Conservation (phyloP, 2,888 invertebrate genomes). For the Halocaridina rubra region DNA sequence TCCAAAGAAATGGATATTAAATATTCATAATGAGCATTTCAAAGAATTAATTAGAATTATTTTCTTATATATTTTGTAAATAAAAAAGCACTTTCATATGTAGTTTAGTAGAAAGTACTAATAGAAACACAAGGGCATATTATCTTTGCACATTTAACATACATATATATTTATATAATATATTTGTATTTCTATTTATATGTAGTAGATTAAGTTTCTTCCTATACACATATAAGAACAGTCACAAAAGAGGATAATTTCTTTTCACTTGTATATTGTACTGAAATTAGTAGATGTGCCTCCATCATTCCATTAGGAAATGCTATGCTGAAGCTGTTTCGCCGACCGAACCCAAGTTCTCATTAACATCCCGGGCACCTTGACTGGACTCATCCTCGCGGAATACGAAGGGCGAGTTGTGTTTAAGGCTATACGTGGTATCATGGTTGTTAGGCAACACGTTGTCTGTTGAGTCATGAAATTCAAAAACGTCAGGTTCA, state of each 20-base stretch:
- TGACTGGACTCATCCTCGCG: constrained; percentile 40
- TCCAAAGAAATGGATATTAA: no score
- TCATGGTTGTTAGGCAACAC: neutral
- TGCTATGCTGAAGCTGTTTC: constrained; percentile 50
- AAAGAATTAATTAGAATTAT: no score
- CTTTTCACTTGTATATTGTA: constrained; percentile 42
- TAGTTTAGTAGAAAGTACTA: no score
- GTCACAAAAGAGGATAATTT: constrained; percentile 23
- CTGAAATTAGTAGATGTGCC: constrained; percentile 13
- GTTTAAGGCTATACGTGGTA: neutral
- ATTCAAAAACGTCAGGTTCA: constrained; percentile 45
- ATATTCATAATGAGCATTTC: no score
- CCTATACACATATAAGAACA: constrained; percentile 35
- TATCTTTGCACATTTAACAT: constrained; percentile 24
- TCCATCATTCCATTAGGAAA: neutral
- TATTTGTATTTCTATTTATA: no score
- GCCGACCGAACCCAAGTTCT: constrained; percentile 36
- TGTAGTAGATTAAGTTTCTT: no score
- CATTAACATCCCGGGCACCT: constrained; percentile 48
- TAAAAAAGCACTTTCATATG: no score
- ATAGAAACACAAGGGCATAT: constrained; percentile 15
- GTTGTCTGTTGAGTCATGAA: constrained; percentile 19
- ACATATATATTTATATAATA: constrained; percentile 14
- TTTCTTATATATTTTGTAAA: no score
- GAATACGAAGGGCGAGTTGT: constrained; percentile 23